phyloP scores from a whole-genome alignment of 2,888 invertebrate species.

The Caenorhabditis virilis region DNA sequence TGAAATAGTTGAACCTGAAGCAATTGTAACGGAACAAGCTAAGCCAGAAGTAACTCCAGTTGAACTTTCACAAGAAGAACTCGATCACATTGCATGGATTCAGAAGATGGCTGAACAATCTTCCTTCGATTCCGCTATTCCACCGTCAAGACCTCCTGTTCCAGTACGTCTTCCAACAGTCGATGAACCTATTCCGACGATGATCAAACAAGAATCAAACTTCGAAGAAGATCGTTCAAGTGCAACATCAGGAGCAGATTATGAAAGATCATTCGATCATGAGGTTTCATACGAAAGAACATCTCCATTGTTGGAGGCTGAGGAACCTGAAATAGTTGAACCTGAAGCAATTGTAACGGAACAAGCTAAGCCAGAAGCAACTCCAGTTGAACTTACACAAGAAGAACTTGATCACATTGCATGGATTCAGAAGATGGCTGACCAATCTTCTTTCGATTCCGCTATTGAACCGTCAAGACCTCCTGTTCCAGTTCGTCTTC shows the following conservation, averaged over 20 bases:
- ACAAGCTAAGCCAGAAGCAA: too few relatives aligned
- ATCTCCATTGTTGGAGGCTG: conserved; percentile 19
- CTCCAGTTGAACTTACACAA: conserved; percentile 19
- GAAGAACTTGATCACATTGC: conserved; percentile 43
- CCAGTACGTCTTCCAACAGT: background rate
- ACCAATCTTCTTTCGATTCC: conserved; percentile 5
- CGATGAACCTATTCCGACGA: background rate
- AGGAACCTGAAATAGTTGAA: conserved; percentile 3
- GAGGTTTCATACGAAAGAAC: conserved; percentile 10
- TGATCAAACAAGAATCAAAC: conserved; percentile 1
- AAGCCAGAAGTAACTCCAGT: background rate
- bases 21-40: too few relatives aligned
- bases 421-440: conserved; percentile 17
- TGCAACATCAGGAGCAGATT: conserved; percentile 39
- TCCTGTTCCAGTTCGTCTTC: conserved; percentile 1
- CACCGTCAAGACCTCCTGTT: background rate
- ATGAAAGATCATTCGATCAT: conserved; percentile 8
- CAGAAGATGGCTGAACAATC: conserved; percentile 8
- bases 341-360: too few relatives aligned
- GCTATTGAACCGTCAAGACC: background rate
- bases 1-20: too few relatives aligned
- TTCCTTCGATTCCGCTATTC: background rate
- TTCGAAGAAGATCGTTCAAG: conserved; percentile 18
- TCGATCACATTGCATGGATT: conserved; percentile 10
- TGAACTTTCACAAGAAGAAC: conserved; percentile 11